Conservation (phyloP, 1,140 invertebrate species). For the Adelges cooleyi region DNA sequence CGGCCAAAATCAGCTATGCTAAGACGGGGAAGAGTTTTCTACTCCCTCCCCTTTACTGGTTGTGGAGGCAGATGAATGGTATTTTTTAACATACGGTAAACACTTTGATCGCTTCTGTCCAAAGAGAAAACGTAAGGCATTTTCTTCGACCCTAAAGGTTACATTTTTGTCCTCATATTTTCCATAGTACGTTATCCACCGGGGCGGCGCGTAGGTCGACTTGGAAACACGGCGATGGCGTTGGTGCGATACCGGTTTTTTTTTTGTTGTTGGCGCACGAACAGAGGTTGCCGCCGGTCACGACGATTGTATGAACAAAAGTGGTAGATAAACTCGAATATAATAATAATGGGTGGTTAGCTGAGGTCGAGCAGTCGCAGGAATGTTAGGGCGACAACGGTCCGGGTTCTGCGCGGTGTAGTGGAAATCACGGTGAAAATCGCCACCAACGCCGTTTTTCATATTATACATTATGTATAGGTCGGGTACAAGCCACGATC, state of each 20-base stretch:
- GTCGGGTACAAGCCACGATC: not conserved
- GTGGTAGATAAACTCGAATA: not conserved
- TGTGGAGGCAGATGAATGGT: too few species aligned
- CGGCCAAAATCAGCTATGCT: too few species aligned
- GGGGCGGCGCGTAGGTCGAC: not conserved
- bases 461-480: not conserved
- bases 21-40: too few species aligned
- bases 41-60: too few species aligned
- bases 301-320: not conserved
- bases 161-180: not conserved
- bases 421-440: not conserved
- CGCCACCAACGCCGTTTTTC: not conserved
- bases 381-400: too few species aligned
- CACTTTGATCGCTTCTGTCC: too few species aligned
- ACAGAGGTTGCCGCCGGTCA: not conserved
- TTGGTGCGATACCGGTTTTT: conserved; percentile 8
- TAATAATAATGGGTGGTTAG: too few species aligned
- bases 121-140: too few species aligned
- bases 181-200: not conserved
- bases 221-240: not conserved
- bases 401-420: too few species aligned
- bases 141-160: too few species aligned
- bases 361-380: too few species aligned
- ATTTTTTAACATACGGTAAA: too few species aligned
- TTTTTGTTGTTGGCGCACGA: not conserved